Base-by-base conservation (phyloP, 2,797 vertebrate species). In the Alca torda region DNA sequence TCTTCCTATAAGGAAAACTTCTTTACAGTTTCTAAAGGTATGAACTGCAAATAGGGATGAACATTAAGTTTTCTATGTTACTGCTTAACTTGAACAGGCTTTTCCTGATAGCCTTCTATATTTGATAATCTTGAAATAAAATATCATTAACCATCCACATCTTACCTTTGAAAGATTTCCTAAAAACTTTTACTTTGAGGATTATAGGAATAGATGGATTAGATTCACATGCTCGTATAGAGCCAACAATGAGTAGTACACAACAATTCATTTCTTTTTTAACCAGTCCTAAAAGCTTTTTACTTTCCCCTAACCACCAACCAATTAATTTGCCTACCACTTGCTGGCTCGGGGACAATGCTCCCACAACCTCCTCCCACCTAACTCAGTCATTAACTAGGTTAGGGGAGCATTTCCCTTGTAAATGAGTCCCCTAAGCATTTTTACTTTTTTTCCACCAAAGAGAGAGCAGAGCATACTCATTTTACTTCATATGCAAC, bases 261-360 rank as follows among this genome's bases (percentile, higher is more conserved):
- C 37, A 91, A 79, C 75, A 84, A 86, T 56, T 89, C 46, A 90
- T 86, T 90, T 59, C 46, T 61, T 88, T 94, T 87, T 87, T 75
- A 93, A 89, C 68, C 84, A 87, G 75, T 83, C 41, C 64, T 94
- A 70, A 63, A 89, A 94, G 60, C n/a, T 13, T 95, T 84, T 89
- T 81, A 92, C 78, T 87, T 91, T 84, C 94, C 95, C 92, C 93
- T 97, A 96, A 94, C 95, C 93, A 94, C 92, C 76, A 95, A 89
- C 35, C 70, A 97, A 97, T 96, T 95, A 96, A 96, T 96, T 93
- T 76, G 51, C 60, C 82, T 70, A 86, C 78, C n/a, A 86, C 43
- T 94, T 94, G 76, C 79, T 88, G 94, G 87, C 82, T 88, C 57
- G 72, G 91, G 89, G 95, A 96, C 82, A 88, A 84, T 16, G 26